These are phyloP conservation scores for Drosophila paracracens DNA, from an alignment of 2,888 invertebrate genomes.

Conservation along the genomic window DNA sequence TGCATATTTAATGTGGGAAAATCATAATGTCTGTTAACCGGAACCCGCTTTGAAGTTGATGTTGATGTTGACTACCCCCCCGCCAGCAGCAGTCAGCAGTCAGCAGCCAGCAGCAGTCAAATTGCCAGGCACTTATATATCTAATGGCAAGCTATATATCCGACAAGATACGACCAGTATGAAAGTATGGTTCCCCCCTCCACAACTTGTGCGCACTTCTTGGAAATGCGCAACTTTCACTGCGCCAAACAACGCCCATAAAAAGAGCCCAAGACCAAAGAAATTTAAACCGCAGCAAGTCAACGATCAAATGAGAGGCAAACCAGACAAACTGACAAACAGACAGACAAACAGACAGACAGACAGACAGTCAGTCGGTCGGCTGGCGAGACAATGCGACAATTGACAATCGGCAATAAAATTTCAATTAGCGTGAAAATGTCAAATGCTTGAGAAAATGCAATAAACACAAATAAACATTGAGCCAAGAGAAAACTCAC, in stretches of 20 bases:
- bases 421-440: slow-evolving; percentile 68
- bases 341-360: background rate
- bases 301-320: slow-evolving; percentile 18
- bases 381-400: slow-evolving; percentile 28
- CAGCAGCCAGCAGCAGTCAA: slow-evolving; percentile 37
- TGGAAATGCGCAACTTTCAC: slow-evolving; percentile 71
- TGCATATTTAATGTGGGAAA: slow-evolving; percentile 76
- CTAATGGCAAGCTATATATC: slow-evolving; percentile 52
- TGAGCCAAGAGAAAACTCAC: slow-evolving; percentile 9
- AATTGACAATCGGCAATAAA: slow-evolving; percentile 75
- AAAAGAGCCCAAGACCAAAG: slow-evolving; percentile 43
- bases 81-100: slow-evolving; percentile 21
- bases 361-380: background rate
- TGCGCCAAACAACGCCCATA: slow-evolving; percentile 67
- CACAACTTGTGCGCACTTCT: slow-evolving; percentile 50
- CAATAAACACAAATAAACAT: slow-evolving; percentile 34
- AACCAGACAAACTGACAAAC: slow-evolving; percentile 9
- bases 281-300: slow-evolving; percentile 32
- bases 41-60: slow-evolving; percentile 60
- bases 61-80: slow-evolving; percentile 17
- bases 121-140: slow-evolving; percentile 55
- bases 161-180: slow-evolving; percentile 39
- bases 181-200: slow-evolving; percentile 21
- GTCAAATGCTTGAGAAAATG: slow-evolving; percentile 42
- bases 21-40: slow-evolving; percentile 56